Evolutionary conservation across 53 echinoderm and acorn worm species (phyloP).

Genomic region (Crossaster papposus): DNA sequence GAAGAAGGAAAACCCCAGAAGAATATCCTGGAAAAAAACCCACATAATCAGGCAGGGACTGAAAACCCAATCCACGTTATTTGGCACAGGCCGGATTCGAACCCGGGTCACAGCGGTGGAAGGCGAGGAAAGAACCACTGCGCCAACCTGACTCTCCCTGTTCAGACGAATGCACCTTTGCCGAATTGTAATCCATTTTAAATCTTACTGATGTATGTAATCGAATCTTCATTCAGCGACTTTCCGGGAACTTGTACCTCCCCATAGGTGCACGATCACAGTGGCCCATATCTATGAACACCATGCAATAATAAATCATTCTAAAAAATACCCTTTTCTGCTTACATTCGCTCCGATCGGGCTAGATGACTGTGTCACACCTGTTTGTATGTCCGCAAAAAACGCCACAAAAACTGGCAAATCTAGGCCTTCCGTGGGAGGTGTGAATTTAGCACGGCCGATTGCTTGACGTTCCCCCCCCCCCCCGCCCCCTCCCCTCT

Average conservation of each 20-base stretch:
- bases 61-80: no score
- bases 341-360: background rate
- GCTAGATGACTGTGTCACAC: background rate
- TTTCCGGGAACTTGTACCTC: background rate
- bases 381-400: background rate
- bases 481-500: no score
- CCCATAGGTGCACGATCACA: background rate
- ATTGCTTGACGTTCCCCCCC: background rate
- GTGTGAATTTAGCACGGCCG: background rate
- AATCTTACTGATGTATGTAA: background rate
- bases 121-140: no score
- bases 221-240: background rate
- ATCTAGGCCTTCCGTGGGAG: background rate
- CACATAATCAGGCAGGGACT: no score
- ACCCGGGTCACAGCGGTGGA: no score
- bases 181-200: no score
- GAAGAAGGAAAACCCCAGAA: no score
- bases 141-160: no score
- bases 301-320: background rate
- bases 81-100: no score
- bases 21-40: no score
- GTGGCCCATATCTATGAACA: background rate
- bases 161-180: no score
- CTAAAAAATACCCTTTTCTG: background rate
- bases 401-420: background rate